Evolutionary conservation across 1,140 invertebrate genomes (phyloP).

Genomic region (Drosophila sturtevanti): DNA sequence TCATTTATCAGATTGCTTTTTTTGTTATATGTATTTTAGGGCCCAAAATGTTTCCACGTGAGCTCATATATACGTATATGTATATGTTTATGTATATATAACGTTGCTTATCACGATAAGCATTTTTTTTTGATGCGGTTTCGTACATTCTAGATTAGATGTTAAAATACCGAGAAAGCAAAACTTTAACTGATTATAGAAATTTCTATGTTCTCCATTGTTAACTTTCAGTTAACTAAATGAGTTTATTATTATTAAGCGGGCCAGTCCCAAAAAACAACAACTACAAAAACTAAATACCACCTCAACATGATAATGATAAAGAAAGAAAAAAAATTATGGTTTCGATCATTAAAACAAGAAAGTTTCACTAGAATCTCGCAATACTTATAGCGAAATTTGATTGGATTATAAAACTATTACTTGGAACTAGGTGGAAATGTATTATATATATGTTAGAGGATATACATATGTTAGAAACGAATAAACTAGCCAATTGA

Average conservation of each 20-base stretch:
- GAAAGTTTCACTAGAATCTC: background rate
- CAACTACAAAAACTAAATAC: background rate
- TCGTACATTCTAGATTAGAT: slow-evolving; percentile 10
- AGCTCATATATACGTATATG: background rate
- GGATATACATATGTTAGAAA: too few relatives aligned
- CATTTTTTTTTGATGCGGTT: background rate
- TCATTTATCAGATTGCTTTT: background rate
- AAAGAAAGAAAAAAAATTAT: background rate
- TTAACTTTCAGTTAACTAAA: slow-evolving; percentile 1
- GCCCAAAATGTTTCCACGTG: background rate
- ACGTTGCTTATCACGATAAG: background rate
- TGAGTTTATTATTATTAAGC: background rate
- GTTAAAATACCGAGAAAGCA: slow-evolving; percentile 8
- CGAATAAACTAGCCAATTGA: too few relatives aligned
- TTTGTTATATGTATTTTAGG: too few relatives aligned
- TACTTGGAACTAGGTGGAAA: too few relatives aligned
- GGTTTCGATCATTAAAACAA: background rate
- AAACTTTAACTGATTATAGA: slow-evolving; percentile 3
- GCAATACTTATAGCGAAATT: background rate
- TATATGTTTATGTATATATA: background rate
- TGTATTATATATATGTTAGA: too few relatives aligned
- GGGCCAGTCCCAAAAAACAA: too few relatives aligned
- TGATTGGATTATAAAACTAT: too few relatives aligned
- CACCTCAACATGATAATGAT: background rate
- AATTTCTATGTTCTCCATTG: background rate